A percentile compares a stretch with the other conserved stretches of the same genome.
phyloP scores from a whole-genome alignment of 1,140 invertebrate species.

The Euura lappo region DNA sequence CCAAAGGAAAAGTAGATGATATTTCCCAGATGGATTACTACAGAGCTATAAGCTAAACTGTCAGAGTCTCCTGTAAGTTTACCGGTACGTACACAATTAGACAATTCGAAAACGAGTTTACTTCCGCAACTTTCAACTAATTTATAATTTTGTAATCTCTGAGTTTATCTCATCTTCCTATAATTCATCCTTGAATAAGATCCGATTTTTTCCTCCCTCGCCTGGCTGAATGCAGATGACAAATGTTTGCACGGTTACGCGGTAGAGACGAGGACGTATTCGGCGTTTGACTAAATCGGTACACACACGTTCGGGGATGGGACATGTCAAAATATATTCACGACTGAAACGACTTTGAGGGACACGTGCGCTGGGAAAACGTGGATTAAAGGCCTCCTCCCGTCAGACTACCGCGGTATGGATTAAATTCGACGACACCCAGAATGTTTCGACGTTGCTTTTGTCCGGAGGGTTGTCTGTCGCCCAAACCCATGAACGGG shows the following conservation, averaged over 20 bases:
- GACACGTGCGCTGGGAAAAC: not conserved
- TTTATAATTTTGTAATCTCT: too few species aligned
- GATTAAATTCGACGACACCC: constrained; percentile 5
- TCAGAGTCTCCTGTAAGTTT: too few species aligned
- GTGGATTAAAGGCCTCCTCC: not conserved
- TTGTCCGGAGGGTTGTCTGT: not conserved
- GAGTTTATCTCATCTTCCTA: too few species aligned
- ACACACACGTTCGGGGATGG: not conserved
- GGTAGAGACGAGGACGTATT: not conserved
- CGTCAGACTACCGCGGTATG: not conserved
- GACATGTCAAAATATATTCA: constrained; percentile 5
- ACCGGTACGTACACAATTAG: too few species aligned
- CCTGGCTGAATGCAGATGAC: not conserved
- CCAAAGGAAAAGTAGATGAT: too few species aligned
- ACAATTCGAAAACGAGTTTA: too few species aligned
- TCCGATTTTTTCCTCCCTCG: not conserved
- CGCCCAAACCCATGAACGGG: not conserved
- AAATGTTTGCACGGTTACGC: not conserved
- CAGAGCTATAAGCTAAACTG: too few species aligned
- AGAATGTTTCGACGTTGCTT: constrained; percentile 1
- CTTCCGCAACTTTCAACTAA: too few species aligned
- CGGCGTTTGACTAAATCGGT: not conserved
- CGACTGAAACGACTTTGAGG: not conserved
- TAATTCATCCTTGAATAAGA: too few species aligned
- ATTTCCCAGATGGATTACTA: too few species aligned